Evolutionary conservation across 1,140 invertebrate species (phyloP).

Genomic region (Pachypsylla venusta): DNA sequence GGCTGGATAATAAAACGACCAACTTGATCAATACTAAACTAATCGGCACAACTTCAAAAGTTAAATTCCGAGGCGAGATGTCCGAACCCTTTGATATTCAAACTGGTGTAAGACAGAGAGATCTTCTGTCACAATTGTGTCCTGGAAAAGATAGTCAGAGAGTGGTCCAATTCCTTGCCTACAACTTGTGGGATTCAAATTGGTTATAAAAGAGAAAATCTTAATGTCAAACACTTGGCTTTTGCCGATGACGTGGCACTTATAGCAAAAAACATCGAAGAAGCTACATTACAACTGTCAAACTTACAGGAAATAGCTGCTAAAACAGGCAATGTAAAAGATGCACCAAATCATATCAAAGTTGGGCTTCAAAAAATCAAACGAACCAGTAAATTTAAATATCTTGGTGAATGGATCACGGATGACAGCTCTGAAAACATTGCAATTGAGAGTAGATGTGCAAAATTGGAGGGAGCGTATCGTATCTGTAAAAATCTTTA

Average conservation of each 20-base stretch:
- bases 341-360: background rate
- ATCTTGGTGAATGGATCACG: background rate
- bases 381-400: background rate
- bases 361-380: background rate
- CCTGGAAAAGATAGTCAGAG: conserved; percentile 12
- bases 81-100: background rate
- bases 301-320: background rate
- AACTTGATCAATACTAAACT: background rate
- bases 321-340: background rate
- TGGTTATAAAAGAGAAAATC: background rate
- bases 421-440: background rate
- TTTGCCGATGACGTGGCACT: background rate
- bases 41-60: conserved; percentile 1
- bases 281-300: background rate
- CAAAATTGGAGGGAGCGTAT: background rate
- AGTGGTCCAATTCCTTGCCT: background rate
- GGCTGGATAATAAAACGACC: background rate
- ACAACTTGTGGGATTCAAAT: background rate
- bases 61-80: background rate
- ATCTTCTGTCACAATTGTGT: conserved; percentile 12
- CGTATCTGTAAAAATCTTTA: background rate
- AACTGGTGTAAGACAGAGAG: conserved; percentile 14
- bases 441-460: background rate
- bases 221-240: background rate
- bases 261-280: background rate